phyloP scores from a whole-genome alignment of 2,888 invertebrate genomes.

The Argyresthia goedartella region DNA sequence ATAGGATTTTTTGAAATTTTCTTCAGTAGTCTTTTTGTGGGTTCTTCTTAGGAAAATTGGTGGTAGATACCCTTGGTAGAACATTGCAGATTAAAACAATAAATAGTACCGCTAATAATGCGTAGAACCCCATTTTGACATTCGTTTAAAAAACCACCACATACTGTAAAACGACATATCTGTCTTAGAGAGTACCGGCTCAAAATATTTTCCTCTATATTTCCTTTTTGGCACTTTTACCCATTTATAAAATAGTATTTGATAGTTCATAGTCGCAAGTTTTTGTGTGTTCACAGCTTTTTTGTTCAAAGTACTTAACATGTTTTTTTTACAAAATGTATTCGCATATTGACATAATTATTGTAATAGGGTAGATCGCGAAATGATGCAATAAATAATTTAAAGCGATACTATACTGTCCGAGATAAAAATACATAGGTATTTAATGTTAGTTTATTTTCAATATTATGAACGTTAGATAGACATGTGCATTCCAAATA shows the following conservation, averaged over 20 bases:
- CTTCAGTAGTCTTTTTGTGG: conserved; percentile 49
- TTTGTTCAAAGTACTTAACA: conserved; percentile 3
- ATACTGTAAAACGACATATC: conserved; percentile 60
- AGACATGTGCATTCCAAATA: conserved; percentile 62
- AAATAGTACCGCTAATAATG: conserved; percentile 31
- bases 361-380: conserved; percentile 14
- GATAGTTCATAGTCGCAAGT: conserved; percentile 22
- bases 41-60: conserved; percentile 31
- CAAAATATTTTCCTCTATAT: conserved; percentile 4
- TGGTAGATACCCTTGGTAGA: conserved; percentile 18
- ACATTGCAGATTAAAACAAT: conserved; percentile 29
- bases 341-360: conserved; percentile 9
- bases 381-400: conserved; percentile 22
- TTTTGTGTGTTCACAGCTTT: conserved; percentile 16
- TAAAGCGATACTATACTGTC: conserved; percentile 33
- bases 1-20: conserved; percentile 49
- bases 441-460: conserved; percentile 28
- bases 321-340: conserved; percentile 10
- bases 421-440: conserved; percentile 17
- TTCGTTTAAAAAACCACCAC: conserved; percentile 19
- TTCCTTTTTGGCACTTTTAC: conserved; percentile 31
- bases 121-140: neutral
- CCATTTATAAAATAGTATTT: conserved; percentile 15
- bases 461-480: conserved; percentile 36
- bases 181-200: conserved; percentile 42